Conservation (phyloP, 2,888 invertebrate species). For the Nymphalis urticae region DNA sequence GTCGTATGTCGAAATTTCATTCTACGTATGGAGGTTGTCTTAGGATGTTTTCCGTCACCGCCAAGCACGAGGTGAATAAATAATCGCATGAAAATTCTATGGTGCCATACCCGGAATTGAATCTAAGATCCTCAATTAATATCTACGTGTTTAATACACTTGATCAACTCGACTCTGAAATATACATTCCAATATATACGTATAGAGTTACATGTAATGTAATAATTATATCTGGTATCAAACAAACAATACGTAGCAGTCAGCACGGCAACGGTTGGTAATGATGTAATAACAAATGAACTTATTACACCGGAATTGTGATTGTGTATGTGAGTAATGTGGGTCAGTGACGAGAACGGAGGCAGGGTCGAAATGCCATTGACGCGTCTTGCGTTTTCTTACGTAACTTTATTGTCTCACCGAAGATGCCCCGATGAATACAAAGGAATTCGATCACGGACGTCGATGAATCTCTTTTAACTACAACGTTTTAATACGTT, state of each 20-base stretch:
- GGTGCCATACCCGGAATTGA: too few relatives aligned
- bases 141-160: too few relatives aligned
- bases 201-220: too few relatives aligned
- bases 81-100: too few relatives aligned
- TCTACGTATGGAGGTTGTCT: too few relatives aligned
- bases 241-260: not conserved
- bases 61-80: too few relatives aligned
- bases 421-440: slow-evolving; percentile 47
- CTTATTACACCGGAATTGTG: slow-evolving; percentile 66
- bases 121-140: too few relatives aligned
- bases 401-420: slow-evolving; percentile 72
- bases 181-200: too few relatives aligned
- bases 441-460: slow-evolving; percentile 23
- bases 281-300: slow-evolving; percentile 51
- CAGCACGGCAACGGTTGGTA: slow-evolving; percentile 47
- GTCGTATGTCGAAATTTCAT: too few relatives aligned
- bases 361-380: slow-evolving; percentile 79
- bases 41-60: too few relatives aligned
- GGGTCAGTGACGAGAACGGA: slow-evolving; percentile 78
- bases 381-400: slow-evolving; percentile 66
- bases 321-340: slow-evolving; percentile 67
- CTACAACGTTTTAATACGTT: not conserved
- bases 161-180: too few relatives aligned
- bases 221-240: too few relatives aligned
- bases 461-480: not conserved